These are phyloP conservation scores for Tyto alba DNA, from an alignment of 2,113 vertebrate genomes.

Conservation along the genomic window DNA sequence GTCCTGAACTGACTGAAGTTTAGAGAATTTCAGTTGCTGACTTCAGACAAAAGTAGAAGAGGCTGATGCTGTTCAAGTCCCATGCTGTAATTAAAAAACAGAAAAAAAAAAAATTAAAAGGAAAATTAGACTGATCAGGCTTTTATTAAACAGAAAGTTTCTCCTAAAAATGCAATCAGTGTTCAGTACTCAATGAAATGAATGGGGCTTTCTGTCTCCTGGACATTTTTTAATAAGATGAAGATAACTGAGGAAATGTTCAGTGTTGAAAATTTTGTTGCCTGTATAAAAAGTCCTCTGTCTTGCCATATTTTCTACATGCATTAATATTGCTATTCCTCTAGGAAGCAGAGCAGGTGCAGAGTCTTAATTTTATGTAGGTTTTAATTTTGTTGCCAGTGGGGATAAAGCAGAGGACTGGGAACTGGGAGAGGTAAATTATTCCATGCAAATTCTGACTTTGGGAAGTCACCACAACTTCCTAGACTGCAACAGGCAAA, in stretches of 20 bases:
- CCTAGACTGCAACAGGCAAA: background rate
- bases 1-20: background rate
- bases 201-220: conserved; percentile 35
- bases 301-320: background rate
- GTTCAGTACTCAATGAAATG: background rate
- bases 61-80: background rate
- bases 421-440: background rate
- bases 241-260: conserved; percentile 18
- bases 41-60: background rate
- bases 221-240: conserved; percentile 9
- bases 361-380: conserved; percentile 24
- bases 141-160: conserved; percentile 33
- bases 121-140: background rate
- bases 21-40: background rate
- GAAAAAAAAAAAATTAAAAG: background rate
- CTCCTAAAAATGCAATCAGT: conserved; percentile 4
- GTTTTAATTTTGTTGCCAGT: conserved; percentile 34
- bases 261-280: conserved; percentile 24
- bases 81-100: background rate
- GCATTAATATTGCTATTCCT: conserved; percentile 6
- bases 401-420: background rate
- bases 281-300: conserved; percentile 3
- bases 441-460: conserved; percentile 6
- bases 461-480: conserved; percentile 6
- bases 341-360: conserved; percentile 44